A percentile compares a stretch with the other conserved stretches of the same genome.
phyloP scores from a whole-genome alignment of 2,797 vertebrate species.

The Bucorvus abyssinicus region DNA sequence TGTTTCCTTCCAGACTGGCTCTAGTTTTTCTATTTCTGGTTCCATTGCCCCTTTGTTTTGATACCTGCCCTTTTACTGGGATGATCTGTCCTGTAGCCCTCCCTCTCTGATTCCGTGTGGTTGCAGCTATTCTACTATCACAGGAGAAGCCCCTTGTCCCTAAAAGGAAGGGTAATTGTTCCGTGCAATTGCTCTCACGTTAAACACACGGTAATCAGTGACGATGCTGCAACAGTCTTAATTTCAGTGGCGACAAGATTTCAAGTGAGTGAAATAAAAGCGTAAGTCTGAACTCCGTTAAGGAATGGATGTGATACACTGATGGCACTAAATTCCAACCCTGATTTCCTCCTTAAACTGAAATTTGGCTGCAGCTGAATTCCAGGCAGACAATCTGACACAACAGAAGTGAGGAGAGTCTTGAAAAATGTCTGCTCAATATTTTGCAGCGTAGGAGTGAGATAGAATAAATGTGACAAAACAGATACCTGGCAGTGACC shows the following conservation, averaged over 20 bases:
- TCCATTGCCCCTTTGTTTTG: background rate
- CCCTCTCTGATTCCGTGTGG: background rate
- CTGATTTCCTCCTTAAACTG: background rate
- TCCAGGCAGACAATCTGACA: background rate
- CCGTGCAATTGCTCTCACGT: background rate
- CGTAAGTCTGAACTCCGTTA: background rate
- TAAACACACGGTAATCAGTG: background rate
- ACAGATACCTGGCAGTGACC: background rate
- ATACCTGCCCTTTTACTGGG: background rate
- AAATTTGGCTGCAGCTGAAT: background rate
- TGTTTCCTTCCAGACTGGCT: background rate
- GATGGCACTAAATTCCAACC: background rate
- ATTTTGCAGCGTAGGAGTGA: rapidly evolving
- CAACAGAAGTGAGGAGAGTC: background rate
- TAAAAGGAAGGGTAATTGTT: background rate
- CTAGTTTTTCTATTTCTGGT: background rate
- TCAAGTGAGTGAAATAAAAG: background rate
- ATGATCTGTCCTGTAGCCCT: background rate
- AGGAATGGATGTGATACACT: background rate
- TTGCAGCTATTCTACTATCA: background rate
- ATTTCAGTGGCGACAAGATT: background rate
- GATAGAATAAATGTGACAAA: background rate
- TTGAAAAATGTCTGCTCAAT: background rate
- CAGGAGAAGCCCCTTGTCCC: background rate
- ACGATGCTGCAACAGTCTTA: background rate